Evolutionary conservation across 2,888 invertebrate genomes (phyloP).

Genomic region (Eustalomyia histrio): DNA sequence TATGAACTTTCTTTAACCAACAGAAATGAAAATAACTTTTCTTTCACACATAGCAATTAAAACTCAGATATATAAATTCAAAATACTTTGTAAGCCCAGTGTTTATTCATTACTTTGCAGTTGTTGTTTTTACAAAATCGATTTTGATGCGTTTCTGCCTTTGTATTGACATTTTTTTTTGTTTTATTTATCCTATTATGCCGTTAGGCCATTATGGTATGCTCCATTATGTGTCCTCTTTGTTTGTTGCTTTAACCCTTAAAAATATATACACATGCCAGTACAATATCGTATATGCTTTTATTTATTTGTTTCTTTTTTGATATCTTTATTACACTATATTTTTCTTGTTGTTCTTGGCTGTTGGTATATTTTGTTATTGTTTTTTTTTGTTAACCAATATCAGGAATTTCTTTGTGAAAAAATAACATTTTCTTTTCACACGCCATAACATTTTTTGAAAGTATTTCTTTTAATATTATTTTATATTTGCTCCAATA

Average conservation of each 20-base stretch:
- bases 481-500: conserved; percentile 28
- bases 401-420: conserved; percentile 57
- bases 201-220: conserved; percentile 40
- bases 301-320: neutral
- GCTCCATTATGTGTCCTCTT: conserved; percentile 45
- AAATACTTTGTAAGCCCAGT: neutral
- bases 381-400: conserved; percentile 41
- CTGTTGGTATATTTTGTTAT: conserved; percentile 10
- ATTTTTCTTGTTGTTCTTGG: conserved; percentile 11
- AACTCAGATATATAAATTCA: too few relatives aligned
- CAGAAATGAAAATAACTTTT: too few relatives aligned
- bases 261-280: conserved; percentile 26
- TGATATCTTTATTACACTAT: conserved; percentile 12
- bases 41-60: too few relatives aligned
- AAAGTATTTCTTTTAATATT: conserved; percentile 4
- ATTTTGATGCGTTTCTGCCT: conserved; percentile 51
- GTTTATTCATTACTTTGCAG: neutral
- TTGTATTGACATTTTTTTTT: conserved; percentile 42
- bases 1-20: too few relatives aligned
- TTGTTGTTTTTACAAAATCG: conserved; percentile 16
- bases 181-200: conserved; percentile 28
- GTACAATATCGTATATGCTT: neutral
- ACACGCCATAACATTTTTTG: conserved; percentile 61
- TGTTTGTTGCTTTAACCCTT: conserved; percentile 46
- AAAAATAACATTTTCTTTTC: conserved; percentile 58